Evolutionary conservation across 2,888 invertebrate species (phyloP), one percentile per base, ranked within the genome.

Genomic region (Oscheius myriophilus): DNA sequence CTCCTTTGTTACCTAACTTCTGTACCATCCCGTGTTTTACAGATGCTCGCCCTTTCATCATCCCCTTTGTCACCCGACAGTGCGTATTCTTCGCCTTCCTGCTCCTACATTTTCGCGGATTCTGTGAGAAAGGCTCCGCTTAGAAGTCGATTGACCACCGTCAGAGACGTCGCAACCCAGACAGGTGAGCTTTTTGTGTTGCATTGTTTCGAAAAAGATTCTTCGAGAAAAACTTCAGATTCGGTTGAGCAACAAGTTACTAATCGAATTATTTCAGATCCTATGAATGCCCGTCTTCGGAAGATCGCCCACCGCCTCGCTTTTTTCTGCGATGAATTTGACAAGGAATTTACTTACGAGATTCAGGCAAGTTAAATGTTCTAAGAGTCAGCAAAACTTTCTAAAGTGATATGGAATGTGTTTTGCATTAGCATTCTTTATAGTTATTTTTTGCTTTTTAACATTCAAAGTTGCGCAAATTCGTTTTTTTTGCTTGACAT

Each of bases 301-400:
- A 18, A n/a, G n/a, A 43, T 65, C 18, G 64, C 54, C 11, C 45
- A 39, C n/a, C 64, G 55, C 16, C 64, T 65, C 12, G 42, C 64
- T 6, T 26, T 23, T n/a, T 25, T 65, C 0, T 65, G 64, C 43
- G 54, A 53, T 11, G 64, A 65, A 42, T 65, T 65, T 45, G 64
- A 65, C 7, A 43, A 55, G 46, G 64, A 65, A 21, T 65, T 54
- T 54, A 42, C 42, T 33, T n/a, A 26, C 12, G 23, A 26, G 16
- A 18, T 16, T 12, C 41, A 52, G 18, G 51, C 49, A 16, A 25
- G 51, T 49, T 2, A 33, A 33, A 3, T 3, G 3, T 33, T 33
- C 33, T 6, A 33, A 33, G n/a, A n/a, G n/a, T n/a, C n/a, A n/a
- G n/a, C n/a, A n/a, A 33, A 33, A 3, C 4, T 33, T 33, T 33